Conservation (phyloP, 2,888 invertebrate species). For the Tanypteryx hageni region DNA sequence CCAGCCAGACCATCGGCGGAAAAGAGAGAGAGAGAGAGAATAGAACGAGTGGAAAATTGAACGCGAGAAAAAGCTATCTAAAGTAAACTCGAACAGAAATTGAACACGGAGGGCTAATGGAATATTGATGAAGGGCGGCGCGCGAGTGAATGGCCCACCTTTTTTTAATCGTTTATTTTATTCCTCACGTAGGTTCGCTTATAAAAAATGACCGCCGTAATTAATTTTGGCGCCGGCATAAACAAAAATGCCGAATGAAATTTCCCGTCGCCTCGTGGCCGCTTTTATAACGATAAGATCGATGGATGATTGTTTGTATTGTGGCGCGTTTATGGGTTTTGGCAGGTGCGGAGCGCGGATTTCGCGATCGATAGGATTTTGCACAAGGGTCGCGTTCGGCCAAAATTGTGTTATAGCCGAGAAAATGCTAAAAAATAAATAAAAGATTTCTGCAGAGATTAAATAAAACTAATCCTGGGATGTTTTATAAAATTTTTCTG, state of each 20-base stretch:
- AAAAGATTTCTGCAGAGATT: no score
- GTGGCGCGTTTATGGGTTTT: not conserved
- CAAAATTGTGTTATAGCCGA: no score
- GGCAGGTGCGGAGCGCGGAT: not conserved
- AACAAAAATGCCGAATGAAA: not conserved
- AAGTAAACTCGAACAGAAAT: not conserved
- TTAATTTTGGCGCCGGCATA: not conserved
- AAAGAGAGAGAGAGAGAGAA: not conserved
- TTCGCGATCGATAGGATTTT: not conserved
- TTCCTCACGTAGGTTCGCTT: not conserved
- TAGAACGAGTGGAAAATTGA: no score
- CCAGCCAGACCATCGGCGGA: not conserved
- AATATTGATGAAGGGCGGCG: slow-evolving; percentile 15
- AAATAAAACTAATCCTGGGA: no score
- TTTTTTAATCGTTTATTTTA: not conserved
- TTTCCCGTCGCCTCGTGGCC: not conserved
- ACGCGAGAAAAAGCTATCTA: no score
- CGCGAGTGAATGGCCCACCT: not conserved
- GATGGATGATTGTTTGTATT: not conserved
- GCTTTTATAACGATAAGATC: not conserved
- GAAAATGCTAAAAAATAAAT: no score
- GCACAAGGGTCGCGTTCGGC: not conserved
- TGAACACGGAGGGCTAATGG: not conserved
- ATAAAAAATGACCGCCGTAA: not conserved
- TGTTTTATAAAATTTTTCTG: no score